Base-by-base conservation (phyloP, 2,113 vertebrate species). In the Capra hircus region DNA sequence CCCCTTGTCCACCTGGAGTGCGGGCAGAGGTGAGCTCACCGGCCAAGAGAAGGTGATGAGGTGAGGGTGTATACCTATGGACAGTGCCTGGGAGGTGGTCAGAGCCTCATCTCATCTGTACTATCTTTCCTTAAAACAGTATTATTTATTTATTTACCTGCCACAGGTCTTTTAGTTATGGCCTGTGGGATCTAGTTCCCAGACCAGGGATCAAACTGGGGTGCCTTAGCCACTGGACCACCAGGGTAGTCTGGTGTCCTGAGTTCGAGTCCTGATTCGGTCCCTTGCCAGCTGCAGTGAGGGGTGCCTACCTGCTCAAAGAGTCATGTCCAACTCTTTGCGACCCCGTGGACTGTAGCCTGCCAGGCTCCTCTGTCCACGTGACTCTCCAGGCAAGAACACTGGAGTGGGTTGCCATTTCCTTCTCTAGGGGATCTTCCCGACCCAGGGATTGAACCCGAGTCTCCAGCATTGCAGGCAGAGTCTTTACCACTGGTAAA, bases 11-110 rank as follows among this genome's bases (percentile, higher is more conserved):
- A 9, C 45, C 53, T 4, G 36, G 21, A 27, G 15, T 3, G 48
- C 59, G 10, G 85, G 33, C 57, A n/a, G 77, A 85, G 25, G 2
- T 21, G 27, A 45, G 40, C 55, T 33, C 59, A 14, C 2, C 0
- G 15, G 48, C 74, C 82, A 5, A 1, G 45, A 28, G 48, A 82
- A 59, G 40, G 17, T 19, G 15, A 33, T 50, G 14, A 30, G 43
- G 15, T 52, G 48, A n/a, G 6, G 3, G 1, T 6, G 78, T 0
- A 28, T 16, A 19, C 9, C 2, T 8, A 36, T 16, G 7, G 28
- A 43, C 74, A 62, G 19, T 33, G 48, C n/a, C 91, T 60, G 23
- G 50, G 52, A 81, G 16, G 48, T 13, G 21, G 28, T 17, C 57
- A 19, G 25, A 21, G 25, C 33, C 48, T 88, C 48, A 90, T 52